Percentiles rank a stretch among this genome's conserved stretches.
These are phyloP conservation scores for Prochilodus magdalenae DNA, from an alignment of 2,113 vertebrate genomes.

Conservation along the genomic window DNA sequence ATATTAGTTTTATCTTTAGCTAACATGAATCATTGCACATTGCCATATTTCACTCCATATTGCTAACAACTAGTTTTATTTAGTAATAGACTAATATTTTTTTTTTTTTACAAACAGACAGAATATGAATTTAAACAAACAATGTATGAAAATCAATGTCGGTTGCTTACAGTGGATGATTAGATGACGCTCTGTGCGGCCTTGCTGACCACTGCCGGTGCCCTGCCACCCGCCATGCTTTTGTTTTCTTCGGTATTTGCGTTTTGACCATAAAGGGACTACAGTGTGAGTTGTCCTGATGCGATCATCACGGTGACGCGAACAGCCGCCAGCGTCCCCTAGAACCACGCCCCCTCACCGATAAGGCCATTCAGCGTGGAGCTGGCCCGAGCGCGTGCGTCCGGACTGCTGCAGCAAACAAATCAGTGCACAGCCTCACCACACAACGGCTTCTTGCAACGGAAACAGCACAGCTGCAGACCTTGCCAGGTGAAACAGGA, in stretches of 20 bases:
- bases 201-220: neutral
- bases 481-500: conserved; percentile 6
- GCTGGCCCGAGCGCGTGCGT: conserved; percentile 46
- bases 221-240: neutral
- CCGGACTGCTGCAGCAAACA: conserved; percentile 48
- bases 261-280: neutral
- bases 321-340: neutral
- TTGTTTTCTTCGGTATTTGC: neutral
- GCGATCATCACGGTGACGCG: conserved; percentile 58
- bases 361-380: conserved; percentile 46
- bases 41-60: no score
- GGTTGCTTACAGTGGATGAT: neutral
- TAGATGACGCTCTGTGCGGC: neutral
- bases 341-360: conserved; percentile 55
- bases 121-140: no score
- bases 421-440: conserved; percentile 48
- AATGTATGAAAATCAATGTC: neutral
- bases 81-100: no score
- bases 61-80: no score
- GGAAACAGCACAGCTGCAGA: conserved; percentile 19
- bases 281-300: conserved; percentile 72
- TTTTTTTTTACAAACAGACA: no score
- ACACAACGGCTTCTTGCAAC: neutral
- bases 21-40: no score
- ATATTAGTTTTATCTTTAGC: no score